Conservation (phyloP, 1,140 invertebrate species). For the Drosophila parabipectinata region DNA sequence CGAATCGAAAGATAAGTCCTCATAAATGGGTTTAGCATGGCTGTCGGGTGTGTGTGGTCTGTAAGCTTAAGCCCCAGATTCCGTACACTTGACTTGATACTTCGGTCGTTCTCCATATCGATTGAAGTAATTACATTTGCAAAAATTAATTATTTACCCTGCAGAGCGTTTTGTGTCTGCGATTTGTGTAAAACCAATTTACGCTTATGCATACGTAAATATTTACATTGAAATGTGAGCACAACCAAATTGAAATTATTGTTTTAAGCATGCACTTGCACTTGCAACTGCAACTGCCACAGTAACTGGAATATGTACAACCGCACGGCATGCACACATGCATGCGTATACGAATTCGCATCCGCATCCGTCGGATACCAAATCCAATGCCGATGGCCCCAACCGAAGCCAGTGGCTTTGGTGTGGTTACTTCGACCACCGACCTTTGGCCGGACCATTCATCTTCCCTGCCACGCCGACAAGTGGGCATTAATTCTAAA, state of each 20-base stretch:
- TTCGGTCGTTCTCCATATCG: constrained; percentile 3
- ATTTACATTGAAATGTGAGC: constrained; percentile 72
- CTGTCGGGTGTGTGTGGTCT: neutral
- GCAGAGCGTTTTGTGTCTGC: constrained; percentile 35
- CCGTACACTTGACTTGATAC: neutral
- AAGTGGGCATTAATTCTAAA: constrained; percentile 60
- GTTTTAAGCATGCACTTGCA: constrained; percentile 13
- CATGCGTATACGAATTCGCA: constrained; percentile 1
- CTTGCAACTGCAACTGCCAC: constrained; percentile 8
- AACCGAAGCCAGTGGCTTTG: constrained; percentile 39
- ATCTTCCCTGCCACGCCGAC: constrained; percentile 44
- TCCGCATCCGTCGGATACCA: constrained; percentile 22
- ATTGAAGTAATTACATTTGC: constrained; percentile 70
- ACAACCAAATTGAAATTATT: constrained; percentile 68
- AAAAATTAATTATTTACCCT: constrained; percentile 73
- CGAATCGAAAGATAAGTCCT: constrained; percentile 12
- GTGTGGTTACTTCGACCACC: constrained; percentile 27
- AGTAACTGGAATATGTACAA: constrained; percentile 1
- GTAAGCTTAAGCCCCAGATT: constrained; percentile 1
- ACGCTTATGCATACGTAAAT: constrained; percentile 65
- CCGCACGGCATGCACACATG: constrained; percentile 34
- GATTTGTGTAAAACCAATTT: constrained; percentile 68
- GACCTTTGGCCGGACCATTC: constrained; percentile 40
- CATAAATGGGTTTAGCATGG: constrained; percentile 16
- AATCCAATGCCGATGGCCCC: constrained; percentile 5